Conservation (phyloP, 2,888 invertebrate species). For the Leptinotarsa peninsularis region DNA sequence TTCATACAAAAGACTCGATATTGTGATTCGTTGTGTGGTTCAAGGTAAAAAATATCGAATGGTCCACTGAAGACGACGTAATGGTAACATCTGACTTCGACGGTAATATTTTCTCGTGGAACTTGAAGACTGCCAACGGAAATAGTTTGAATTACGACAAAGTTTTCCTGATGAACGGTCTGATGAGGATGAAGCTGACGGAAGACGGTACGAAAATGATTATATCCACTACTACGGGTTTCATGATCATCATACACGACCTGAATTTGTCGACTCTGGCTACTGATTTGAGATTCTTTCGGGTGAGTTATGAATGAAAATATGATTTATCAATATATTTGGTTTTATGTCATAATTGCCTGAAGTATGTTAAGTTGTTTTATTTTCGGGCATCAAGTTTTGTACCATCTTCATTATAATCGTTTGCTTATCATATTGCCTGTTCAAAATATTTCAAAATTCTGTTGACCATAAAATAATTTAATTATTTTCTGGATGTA, state of each 20-base stretch:
- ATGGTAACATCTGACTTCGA: conserved; percentile 93
- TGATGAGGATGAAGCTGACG: conserved; percentile 89
- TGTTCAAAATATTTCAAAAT: too few species aligned
- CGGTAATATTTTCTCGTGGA: conserved; percentile 94
- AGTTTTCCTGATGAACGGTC: conserved; percentile 85
- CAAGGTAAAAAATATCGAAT: conserved; percentile 90
- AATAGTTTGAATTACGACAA: conserved; percentile 81
- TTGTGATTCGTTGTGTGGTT: neutral
- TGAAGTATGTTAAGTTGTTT: too few species aligned
- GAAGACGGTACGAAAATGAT: conserved; percentile 90
- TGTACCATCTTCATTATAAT: too few species aligned
- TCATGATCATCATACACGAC: conserved; percentile 90
- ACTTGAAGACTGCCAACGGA: conserved; percentile 88
- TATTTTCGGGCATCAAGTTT: too few species aligned
- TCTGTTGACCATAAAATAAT: too few species aligned
- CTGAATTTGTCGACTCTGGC: conserved; percentile 83
- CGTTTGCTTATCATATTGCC: too few species aligned
- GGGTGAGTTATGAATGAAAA: conserved; percentile 68
- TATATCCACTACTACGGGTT: conserved; percentile 90
- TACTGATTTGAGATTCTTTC: conserved; percentile 85
- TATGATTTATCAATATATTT: too few species aligned
- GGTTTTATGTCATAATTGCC: too few species aligned
- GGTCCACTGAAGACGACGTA: conserved; percentile 84
- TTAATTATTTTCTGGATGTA: too few species aligned
- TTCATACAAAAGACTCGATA: neutral